Percentiles rank a stretch among this genome's conserved stretches.
Evolutionary conservation across 2,888 invertebrate species (phyloP).

Genomic region (Pammene fasciana): DNA sequence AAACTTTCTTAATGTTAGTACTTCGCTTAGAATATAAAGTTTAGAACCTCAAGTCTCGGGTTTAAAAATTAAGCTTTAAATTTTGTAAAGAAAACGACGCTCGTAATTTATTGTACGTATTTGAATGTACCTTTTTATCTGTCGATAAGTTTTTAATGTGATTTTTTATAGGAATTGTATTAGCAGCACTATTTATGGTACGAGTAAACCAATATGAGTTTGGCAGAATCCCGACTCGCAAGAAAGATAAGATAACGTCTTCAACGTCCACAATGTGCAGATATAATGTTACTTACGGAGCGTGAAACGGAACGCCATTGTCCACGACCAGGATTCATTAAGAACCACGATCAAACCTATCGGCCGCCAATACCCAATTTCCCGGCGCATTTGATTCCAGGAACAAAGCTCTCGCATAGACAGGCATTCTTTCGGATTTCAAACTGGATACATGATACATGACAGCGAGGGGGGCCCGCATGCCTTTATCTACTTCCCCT

Average conservation of each 20-base stretch:
- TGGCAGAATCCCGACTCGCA: background rate
- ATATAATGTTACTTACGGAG: constrained; percentile 13
- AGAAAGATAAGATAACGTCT: constrained; percentile 17
- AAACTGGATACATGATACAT: constrained; percentile 73
- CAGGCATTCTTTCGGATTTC: constrained; percentile 55
- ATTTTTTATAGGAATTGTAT: too few relatives aligned
- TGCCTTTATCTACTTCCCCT: constrained; percentile 66
- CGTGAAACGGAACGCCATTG: constrained; percentile 25
- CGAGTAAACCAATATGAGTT: too few relatives aligned
- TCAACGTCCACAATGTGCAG: background rate
- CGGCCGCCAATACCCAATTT: constrained; percentile 45
- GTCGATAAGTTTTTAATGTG: too few relatives aligned
- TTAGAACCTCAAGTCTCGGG: too few relatives aligned
- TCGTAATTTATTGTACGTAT: too few relatives aligned
- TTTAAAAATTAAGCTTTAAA: too few relatives aligned
- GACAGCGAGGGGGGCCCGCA: constrained; percentile 66
- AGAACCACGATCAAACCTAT: constrained; percentile 26
- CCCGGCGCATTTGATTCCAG: constrained; percentile 51
- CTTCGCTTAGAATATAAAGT: background rate
- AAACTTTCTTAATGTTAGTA: too few relatives aligned
- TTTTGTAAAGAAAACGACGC: too few relatives aligned
- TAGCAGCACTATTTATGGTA: too few relatives aligned
- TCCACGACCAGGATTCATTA: constrained; percentile 23
- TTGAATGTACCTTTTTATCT: too few relatives aligned
- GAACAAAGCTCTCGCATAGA: constrained; percentile 42